These are phyloP conservation scores for Hybos culiciformis DNA, from an alignment of 2,888 invertebrate genomes.

Conservation along the genomic window DNA sequence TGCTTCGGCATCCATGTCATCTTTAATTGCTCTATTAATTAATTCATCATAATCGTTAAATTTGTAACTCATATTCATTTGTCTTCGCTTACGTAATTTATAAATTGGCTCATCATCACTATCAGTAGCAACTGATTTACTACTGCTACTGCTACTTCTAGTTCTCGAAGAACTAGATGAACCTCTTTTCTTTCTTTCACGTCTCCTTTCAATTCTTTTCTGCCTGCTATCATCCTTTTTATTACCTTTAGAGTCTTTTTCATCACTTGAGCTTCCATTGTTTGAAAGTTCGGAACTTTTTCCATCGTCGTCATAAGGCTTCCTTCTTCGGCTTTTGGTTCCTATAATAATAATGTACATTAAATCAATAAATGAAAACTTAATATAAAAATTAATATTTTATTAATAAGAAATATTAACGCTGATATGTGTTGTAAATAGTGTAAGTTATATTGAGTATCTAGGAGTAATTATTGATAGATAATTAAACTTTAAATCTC, in stretches of 20 bases:
- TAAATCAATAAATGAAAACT: too few species aligned
- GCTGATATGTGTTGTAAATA: too few species aligned
- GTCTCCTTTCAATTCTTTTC: not conserved
- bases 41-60: constrained; percentile 92
- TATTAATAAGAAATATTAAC: too few species aligned
- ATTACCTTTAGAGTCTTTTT: not conserved
- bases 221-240: constrained; percentile 8
- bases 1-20: constrained; percentile 45
- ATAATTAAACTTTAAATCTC: too few species aligned
- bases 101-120: constrained; percentile 63
- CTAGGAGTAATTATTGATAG: too few species aligned
- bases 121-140: constrained; percentile 22
- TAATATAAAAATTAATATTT: too few species aligned
- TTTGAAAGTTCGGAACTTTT: constrained; percentile 2
- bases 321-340: constrained; percentile 22
- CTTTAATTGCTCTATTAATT: constrained; percentile 82
- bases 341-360: too few species aligned
- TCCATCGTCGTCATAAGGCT: constrained; percentile 13
- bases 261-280: not conserved
- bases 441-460: too few species aligned
- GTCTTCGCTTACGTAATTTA: constrained; percentile 65
- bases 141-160: constrained; percentile 17
- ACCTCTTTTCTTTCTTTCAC: constrained; percentile 12
- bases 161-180: constrained; percentile 19
- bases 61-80: constrained; percentile 68